Conservation (phyloP, 2,888 invertebrate species). For the Rhimphoctona megacephalus region DNA sequence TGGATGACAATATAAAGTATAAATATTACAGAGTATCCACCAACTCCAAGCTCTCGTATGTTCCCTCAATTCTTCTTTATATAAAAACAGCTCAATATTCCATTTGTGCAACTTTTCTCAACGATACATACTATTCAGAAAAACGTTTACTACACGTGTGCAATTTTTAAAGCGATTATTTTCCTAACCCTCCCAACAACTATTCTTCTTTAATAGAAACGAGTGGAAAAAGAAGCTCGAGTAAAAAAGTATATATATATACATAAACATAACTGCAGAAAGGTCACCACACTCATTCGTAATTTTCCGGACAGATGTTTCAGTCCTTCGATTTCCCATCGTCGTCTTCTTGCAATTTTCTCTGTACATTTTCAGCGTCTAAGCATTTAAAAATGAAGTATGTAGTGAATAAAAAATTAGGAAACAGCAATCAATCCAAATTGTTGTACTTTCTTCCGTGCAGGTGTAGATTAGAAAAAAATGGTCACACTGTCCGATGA, state of each 20-base stretch:
- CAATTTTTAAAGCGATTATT: constrained; percentile 42
- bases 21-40: constrained; percentile 44
- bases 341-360: constrained; percentile 10
- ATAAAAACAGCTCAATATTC: constrained; percentile 31
- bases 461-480: background rate
- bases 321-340: constrained; percentile 25
- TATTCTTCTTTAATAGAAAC: constrained; percentile 22
- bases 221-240: constrained; percentile 1
- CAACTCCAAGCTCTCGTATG: constrained; percentile 6
- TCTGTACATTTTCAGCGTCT: background rate
- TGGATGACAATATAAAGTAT: constrained; percentile 45
- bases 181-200: constrained; percentile 1
- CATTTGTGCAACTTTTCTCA: constrained; percentile 24
- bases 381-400: background rate
- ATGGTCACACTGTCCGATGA: background rate
- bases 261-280: background rate
- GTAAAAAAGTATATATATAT: background rate
- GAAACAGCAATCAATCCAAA: background rate
- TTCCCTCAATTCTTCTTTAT: constrained; percentile 11
- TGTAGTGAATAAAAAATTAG: background rate
- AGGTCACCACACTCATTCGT: constrained; percentile 36
- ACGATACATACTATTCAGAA: constrained; percentile 6
- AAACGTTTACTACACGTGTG: constrained; percentile 17
- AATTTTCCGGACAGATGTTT: constrained; percentile 29
- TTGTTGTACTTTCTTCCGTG: background rate